Conservation (phyloP, 2,797 vertebrate species). For the Arremon aurantiirostris region DNA sequence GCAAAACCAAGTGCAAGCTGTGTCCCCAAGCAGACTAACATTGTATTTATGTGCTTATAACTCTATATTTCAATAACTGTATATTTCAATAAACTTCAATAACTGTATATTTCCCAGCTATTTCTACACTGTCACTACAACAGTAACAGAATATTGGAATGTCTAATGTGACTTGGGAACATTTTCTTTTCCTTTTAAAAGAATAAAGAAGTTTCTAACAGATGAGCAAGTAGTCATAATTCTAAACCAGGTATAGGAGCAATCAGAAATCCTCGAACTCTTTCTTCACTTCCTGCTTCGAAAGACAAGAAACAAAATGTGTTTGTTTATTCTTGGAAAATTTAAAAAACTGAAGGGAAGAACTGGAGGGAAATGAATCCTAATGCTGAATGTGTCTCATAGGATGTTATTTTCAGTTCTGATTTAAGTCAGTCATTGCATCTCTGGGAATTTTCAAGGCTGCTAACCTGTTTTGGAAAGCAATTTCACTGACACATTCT, state of each 20-base stretch:
- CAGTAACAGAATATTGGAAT: background rate
- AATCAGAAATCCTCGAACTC: background rate
- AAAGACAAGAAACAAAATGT: background rate
- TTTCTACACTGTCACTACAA: background rate
- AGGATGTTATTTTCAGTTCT: background rate
- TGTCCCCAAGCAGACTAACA: background rate
- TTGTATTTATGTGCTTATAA: background rate
- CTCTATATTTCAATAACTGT: background rate
- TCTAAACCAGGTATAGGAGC: background rate
- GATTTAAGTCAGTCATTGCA: conserved; percentile 1
- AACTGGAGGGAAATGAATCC: background rate
- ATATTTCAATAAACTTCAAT: background rate
- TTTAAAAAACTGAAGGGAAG: background rate
- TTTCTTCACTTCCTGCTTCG: background rate
- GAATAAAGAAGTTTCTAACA: background rate
- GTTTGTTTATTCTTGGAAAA: background rate
- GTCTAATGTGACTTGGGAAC: background rate
- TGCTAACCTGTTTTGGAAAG: conserved; percentile 7
- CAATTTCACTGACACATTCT: background rate
- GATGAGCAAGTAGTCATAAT: background rate
- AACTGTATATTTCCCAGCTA: background rate
- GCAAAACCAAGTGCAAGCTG: background rate
- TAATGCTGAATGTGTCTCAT: background rate
- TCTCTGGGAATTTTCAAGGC: background rate
- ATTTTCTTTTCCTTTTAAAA: background rate